A percentile compares a stretch with the other conserved stretches of the same genome.
These are phyloP conservation scores for Musca vetustissima DNA, from an alignment of 1,140 invertebrate species.

Conservation along the genomic window DNA sequence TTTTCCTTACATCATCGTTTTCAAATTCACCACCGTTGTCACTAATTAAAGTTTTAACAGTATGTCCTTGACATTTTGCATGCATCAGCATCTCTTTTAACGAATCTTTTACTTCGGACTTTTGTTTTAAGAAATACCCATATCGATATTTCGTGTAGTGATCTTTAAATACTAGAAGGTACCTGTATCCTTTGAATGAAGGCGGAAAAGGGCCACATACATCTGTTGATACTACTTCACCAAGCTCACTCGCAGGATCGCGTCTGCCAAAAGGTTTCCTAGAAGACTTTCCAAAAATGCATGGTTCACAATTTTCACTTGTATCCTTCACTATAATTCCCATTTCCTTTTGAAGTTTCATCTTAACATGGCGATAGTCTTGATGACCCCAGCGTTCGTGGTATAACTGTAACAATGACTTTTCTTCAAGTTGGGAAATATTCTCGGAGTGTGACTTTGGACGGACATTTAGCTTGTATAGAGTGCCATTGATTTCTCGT, in stretches of 20 bases:
- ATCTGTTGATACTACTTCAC: background rate
- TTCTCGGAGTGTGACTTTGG: too few relatives aligned
- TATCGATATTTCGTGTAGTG: background rate
- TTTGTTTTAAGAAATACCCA: background rate
- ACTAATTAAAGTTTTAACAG: too few relatives aligned
- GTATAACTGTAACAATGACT: too few relatives aligned
- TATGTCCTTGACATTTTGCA: too few relatives aligned
- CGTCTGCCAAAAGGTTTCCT: background rate
- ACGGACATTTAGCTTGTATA: too few relatives aligned
- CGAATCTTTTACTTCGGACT: background rate
- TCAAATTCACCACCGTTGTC: too few relatives aligned
- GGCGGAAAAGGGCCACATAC: conserved; percentile 2
- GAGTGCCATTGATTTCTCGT: too few relatives aligned
- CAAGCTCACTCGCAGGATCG: background rate
- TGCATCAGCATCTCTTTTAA: background rate
- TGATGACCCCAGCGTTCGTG: background rate
- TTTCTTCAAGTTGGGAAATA: too few relatives aligned
- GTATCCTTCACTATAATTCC: background rate
- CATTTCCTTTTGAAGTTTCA: background rate
- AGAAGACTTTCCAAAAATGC: background rate
- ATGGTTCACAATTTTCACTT: background rate
- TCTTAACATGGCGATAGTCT: background rate
- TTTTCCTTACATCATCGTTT: too few relatives aligned
- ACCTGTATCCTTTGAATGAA: background rate
- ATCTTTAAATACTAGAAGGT: background rate